Evolutionary conservation across 2,888 invertebrate species (phyloP).

Genomic region (Caenorhabditis sp.): DNA sequence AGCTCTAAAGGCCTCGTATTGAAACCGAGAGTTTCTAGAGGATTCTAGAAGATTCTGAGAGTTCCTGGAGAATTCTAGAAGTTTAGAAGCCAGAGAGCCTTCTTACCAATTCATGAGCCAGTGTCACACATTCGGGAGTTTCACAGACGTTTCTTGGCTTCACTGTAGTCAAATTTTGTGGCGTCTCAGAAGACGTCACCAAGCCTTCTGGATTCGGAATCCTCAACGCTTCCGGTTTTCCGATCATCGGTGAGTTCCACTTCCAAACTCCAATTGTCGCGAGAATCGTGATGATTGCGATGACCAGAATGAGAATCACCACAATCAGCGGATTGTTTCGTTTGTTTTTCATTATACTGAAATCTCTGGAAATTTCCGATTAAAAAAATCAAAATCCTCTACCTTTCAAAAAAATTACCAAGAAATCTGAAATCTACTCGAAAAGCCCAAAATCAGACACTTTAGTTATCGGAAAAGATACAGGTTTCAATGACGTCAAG

Average conservation of each 20-base stretch:
- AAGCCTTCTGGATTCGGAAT: neutral
- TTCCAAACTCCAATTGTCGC: slow-evolving; percentile 4
- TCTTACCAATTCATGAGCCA: slow-evolving; percentile 19
- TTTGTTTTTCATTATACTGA: slow-evolving; percentile 3
- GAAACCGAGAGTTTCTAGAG: no score
- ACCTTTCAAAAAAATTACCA: neutral
- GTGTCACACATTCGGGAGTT: slow-evolving; percentile 16
- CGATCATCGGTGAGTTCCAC: neutral
- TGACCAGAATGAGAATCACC: slow-evolving; percentile 1
- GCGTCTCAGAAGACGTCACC: neutral
- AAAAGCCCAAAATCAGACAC: neutral
- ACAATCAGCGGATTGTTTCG: neutral
- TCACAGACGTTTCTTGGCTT: slow-evolving; percentile 15
- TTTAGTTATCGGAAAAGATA: neutral
- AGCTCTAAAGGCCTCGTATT: no score
- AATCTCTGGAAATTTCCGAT: neutral
- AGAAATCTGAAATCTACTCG: neutral
- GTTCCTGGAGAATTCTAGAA: no score
- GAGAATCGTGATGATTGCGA: neutral
- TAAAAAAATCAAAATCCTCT: no score
- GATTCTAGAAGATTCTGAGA: no score
- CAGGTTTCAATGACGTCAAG: slow-evolving; percentile 1
- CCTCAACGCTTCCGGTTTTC: neutral
- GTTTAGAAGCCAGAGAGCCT: neutral
- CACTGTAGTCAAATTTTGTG: neutral